Percentiles rank a stretch among this genome's conserved stretches.
phyloP scores from a whole-genome alignment of 2,888 invertebrate species.

The Homarus gammarus region DNA sequence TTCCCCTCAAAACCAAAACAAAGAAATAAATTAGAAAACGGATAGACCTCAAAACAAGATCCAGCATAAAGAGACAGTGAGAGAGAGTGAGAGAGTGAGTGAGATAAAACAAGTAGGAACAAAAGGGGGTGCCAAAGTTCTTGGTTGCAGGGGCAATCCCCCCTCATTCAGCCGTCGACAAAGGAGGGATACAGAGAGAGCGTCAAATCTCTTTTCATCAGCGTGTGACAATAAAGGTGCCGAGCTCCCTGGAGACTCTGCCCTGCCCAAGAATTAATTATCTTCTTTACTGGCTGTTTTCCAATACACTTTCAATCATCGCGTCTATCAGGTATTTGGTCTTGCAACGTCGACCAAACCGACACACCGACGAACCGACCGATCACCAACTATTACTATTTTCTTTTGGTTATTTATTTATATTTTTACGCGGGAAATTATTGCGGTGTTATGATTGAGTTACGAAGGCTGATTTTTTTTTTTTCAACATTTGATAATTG shows the following conservation, averaged over 20 bases:
- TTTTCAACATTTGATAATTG: too few species aligned
- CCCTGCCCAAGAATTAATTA: constrained; percentile 62
- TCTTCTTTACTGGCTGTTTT: constrained; percentile 65
- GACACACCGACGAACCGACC: too few species aligned
- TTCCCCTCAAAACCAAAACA: not conserved
- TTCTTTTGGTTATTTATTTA: too few species aligned
- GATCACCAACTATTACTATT: too few species aligned
- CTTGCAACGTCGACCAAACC: too few species aligned
- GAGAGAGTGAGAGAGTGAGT: constrained; percentile 21
- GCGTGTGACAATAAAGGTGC: constrained; percentile 12
- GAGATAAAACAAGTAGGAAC: not conserved
- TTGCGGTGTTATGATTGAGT: too few species aligned
- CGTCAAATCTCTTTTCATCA: constrained; percentile 59
- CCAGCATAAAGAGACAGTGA: not conserved
- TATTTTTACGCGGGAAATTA: too few species aligned
- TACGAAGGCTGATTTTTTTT: too few species aligned
- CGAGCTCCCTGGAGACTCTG: not conserved
- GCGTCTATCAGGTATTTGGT: constrained; percentile 58
- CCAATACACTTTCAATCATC: constrained; percentile 69
- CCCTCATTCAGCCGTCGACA: constrained; percentile 48
- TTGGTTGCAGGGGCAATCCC: constrained; percentile 37
- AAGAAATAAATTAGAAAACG: not conserved
- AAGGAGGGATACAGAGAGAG: constrained; percentile 50
- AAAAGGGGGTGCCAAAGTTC: constrained; percentile 23
- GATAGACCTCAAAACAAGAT: not conserved